Evolutionary conservation across 2,888 invertebrate species (phyloP).

Genomic region (Clistopyga incitator): DNA sequence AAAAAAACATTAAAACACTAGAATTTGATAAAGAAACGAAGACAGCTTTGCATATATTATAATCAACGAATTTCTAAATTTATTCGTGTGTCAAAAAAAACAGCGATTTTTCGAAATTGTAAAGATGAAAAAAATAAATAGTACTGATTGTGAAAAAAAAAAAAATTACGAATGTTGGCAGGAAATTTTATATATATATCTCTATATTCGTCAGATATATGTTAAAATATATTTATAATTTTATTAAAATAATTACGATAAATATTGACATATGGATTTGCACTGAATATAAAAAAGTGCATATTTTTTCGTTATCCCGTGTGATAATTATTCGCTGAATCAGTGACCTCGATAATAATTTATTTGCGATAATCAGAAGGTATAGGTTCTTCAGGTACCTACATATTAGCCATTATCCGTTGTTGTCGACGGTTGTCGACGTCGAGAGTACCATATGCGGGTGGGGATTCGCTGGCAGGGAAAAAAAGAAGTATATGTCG

Average conservation of each 20-base stretch:
- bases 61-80: not conserved
- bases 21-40: not conserved
- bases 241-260: no score
- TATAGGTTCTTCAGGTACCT: conserved; percentile 16
- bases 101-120: not conserved
- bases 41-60: not conserved
- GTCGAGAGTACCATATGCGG: conserved; percentile 24
- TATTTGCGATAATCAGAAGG: conserved; percentile 12
- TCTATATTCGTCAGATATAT: no score
- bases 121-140: not conserved
- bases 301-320: conserved; percentile 44
- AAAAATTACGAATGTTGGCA: no score
- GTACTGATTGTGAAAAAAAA: no score
- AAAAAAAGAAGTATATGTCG: conserved; percentile 56
- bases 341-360: conserved; percentile 30
- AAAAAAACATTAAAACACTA: not conserved
- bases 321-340: conserved; percentile 47
- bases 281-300: no score
- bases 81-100: not conserved
- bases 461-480: conserved; percentile 52
- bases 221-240: no score
- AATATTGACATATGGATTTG: no score
- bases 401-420: conserved; percentile 51
- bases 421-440: conserved; percentile 51
- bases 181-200: no score